phyloP scores from a whole-genome alignment of 2,888 invertebrate species.

The Drosophila rellima region DNA sequence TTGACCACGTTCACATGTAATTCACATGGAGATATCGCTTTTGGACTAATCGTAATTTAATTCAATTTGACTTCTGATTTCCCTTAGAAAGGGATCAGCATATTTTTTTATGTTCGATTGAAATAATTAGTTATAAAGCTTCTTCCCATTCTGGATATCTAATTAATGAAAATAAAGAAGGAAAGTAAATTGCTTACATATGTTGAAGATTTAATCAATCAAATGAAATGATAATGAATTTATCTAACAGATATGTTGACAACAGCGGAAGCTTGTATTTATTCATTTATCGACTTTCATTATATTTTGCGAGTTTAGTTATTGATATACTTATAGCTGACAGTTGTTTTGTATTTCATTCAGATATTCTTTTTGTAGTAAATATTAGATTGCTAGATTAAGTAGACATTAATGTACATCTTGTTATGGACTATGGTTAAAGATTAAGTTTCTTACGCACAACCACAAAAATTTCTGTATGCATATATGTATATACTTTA shows the following conservation, averaged over 20 bases:
- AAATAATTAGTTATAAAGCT: constrained; percentile 12
- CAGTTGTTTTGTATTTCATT: constrained; percentile 4
- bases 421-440: constrained; percentile 39
- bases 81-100: not conserved
- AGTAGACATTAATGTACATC: constrained; percentile 46
- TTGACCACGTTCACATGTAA: constrained; percentile 3
- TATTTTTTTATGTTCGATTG: not conserved
- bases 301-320: constrained; percentile 6
- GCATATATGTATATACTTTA: constrained; percentile 9
- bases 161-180: not conserved
- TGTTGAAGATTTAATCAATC: not conserved
- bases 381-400: constrained; percentile 26
- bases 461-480: constrained; percentile 54
- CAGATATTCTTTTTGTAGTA: constrained; percentile 10
- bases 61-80: not conserved
- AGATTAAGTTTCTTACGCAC: constrained; percentile 51
- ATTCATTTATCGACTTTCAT: constrained; percentile 18
- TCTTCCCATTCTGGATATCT: constrained; percentile 1
- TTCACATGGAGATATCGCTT: not conserved
- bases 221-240: constrained; percentile 15
- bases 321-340: constrained; percentile 13
- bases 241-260: constrained; percentile 52
- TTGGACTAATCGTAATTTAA: not conserved
- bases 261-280: constrained; percentile 40
- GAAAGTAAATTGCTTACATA: not conserved